Base-by-base conservation (phyloP, 2,113 vertebrate species). In the Callorhinus ursinus region DNA sequence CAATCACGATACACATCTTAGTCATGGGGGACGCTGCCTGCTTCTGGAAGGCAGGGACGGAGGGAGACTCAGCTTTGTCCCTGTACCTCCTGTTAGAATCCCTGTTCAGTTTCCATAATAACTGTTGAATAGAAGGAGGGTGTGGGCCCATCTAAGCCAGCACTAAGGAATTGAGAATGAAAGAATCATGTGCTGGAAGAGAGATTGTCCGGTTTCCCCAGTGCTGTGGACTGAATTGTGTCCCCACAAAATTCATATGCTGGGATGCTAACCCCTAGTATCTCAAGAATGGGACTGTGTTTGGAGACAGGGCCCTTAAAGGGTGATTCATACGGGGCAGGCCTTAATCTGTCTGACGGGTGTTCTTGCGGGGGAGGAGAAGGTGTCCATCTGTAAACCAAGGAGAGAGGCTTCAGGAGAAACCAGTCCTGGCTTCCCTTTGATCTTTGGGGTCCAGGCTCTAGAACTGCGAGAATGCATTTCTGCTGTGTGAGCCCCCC, bases 321-420 rank as follows among this genome's bases (percentile, higher is more conserved):
- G 42, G 57, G 51, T 10, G 13, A 39, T 5, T 11, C 0, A 5
- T 3, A 21, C 7, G 1, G 61, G 19, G 15, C 14, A 81, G 81
- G 4, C 4, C 31, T 2, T 5, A 33, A n/a, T 65, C 22, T 31
- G 18, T 6, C 14, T 28, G n/a, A 61, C 19, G 2, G 14, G 21
- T 46, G 36, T 77, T 57, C 71, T 63, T 26, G 33, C 2, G 55
- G 51, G 88, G 55, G 59, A 39, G 13, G 59, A 49, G 14, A 57
- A 59, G 42, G 22, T 0, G 0, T 26, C 11, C 10, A 0, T 9
- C 21, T 8, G 2, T 1, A 3, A 82, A 22, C 80, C 49, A 10
- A 6, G 36, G n/a, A 65, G 26, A 28, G 76, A 59, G 71, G 22
- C 16, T 51, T 18, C 11, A 1, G 63, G 4, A 57, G n/a, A 14